phyloP scores from a whole-genome alignment of 2,888 invertebrate species.

The Pherbina coryleti region DNA sequence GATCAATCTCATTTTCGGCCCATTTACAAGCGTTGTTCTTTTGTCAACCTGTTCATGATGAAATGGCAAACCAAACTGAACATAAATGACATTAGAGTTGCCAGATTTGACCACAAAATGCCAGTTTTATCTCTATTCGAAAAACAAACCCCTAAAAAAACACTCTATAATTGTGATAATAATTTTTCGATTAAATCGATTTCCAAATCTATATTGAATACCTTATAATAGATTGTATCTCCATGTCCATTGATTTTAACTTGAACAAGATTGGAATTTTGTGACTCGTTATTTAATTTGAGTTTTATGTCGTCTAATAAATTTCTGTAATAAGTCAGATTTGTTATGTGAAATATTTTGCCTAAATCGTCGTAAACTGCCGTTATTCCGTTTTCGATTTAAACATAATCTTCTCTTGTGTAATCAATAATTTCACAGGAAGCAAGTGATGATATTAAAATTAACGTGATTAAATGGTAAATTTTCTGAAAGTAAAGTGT shows the following conservation, averaged over 20 bases:
- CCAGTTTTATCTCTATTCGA: no score
- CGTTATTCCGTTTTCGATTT: background rate
- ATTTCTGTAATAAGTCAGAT: slow-evolving; percentile 5
- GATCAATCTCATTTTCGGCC: no score
- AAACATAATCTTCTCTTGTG: slow-evolving; percentile 1
- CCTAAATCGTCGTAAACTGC: background rate
- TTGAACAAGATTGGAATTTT: background rate
- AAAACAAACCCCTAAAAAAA: no score
- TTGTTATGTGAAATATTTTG: slow-evolving; percentile 10
- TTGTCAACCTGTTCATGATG: no score
- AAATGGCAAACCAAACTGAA: no score
- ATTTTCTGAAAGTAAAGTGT: no score
- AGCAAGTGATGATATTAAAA: no score
- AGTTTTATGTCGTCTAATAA: background rate
- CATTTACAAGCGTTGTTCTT: no score
- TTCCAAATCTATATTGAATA: background rate
- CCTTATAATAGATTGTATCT: background rate
- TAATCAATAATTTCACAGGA: slow-evolving; percentile 16
- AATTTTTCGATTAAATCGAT: background rate
- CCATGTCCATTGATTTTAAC: background rate
- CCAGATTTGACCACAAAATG: no score
- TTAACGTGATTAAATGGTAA: no score
- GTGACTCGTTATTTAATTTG: background rate
- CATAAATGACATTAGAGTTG: no score
- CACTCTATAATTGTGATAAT: no score